phyloP scores from a whole-genome alignment of 2,797 vertebrate genomes.

The Eutrigla gurnardus region DNA sequence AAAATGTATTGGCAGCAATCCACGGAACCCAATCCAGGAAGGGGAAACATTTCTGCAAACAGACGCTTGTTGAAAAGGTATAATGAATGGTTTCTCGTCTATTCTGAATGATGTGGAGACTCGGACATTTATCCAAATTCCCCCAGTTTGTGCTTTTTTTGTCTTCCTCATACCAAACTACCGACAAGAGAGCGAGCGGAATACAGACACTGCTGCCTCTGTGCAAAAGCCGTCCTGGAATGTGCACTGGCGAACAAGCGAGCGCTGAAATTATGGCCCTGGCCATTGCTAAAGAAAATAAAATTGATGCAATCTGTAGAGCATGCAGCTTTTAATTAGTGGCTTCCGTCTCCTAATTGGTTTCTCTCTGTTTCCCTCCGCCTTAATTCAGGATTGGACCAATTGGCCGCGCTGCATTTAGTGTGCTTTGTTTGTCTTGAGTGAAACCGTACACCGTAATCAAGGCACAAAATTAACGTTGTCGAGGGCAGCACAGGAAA shows the following conservation, averaged over 20 bases:
- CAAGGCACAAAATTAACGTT: slow-evolving; percentile 71
- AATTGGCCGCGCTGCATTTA: slow-evolving; percentile 79
- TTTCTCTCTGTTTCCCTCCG: slow-evolving; percentile 69
- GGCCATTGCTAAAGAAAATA: slow-evolving; percentile 81
- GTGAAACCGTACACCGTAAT: slow-evolving; percentile 81
- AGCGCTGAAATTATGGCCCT: slow-evolving; percentile 77
- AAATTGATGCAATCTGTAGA: slow-evolving; percentile 84
- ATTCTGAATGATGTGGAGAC: slow-evolving; percentile 59
- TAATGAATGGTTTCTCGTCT: slow-evolving; percentile 74
- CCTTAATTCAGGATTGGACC: slow-evolving; percentile 75
- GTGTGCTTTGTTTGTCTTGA: slow-evolving; percentile 81
- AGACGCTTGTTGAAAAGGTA: slow-evolving; percentile 71
- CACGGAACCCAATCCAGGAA: slow-evolving; percentile 78
- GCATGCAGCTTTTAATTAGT: slow-evolving; percentile 87
- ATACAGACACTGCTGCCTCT: slow-evolving; percentile 66
- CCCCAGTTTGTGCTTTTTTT: slow-evolving; percentile 50
- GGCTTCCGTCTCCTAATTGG: slow-evolving; percentile 86
- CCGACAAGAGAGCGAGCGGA: slow-evolving; percentile 46
- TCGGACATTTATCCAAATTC: slow-evolving; percentile 54
- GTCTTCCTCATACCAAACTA: slow-evolving; percentile 62
- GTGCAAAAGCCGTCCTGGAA: slow-evolving; percentile 74
- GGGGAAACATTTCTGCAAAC: slow-evolving; percentile 75
- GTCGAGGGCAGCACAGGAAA: slow-evolving; percentile 51
- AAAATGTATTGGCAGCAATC: slow-evolving; percentile 76
- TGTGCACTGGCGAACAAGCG: slow-evolving; percentile 68